A percentile compares a stretch with the other conserved stretches of the same genome.
Evolutionary conservation across 2,113 vertebrate species (phyloP).

Genomic region (Prionailurus bengalensis): DNA sequence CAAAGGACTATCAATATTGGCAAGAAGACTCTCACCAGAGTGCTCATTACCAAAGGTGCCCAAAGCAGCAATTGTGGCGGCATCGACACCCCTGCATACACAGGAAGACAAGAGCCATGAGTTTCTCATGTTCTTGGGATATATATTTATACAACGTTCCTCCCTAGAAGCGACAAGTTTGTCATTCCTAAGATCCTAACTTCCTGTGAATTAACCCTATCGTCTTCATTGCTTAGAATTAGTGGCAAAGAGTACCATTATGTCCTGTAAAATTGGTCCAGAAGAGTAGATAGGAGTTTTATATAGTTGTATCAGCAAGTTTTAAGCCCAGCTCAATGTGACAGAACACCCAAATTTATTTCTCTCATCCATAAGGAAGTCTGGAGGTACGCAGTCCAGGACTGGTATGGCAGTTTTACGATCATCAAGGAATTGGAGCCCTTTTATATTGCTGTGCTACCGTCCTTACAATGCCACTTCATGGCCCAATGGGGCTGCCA

Average conservation of each 20-base stretch:
- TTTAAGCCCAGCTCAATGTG: neutral
- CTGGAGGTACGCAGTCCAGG: neutral
- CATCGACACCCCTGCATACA: neutral
- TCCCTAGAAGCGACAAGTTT: neutral
- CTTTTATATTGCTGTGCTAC: neutral
- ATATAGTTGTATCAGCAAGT: neutral
- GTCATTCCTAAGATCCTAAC: neutral
- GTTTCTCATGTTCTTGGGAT: neutral
- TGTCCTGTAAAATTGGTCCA: neutral
- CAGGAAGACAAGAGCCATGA: neutral
- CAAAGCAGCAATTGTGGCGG: neutral
- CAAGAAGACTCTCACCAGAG: neutral
- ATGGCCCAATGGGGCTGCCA: neutral
- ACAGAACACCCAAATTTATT: conserved; percentile 18
- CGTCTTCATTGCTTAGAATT: conserved; percentile 43
- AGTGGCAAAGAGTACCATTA: neutral
- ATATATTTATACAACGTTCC: neutral
- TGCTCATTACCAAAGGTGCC: neutral
- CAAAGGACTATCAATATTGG: neutral
- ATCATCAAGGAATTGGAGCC: neutral
- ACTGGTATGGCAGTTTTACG: neutral
- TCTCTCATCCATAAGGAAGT: neutral
- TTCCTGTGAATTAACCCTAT: neutral
- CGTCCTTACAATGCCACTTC: neutral
- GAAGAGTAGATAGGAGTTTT: neutral